Percentiles rank a stretch among this genome's conserved stretches.
Conservation (phyloP, 2,888 invertebrate species). For the Hyalella azteca region DNA sequence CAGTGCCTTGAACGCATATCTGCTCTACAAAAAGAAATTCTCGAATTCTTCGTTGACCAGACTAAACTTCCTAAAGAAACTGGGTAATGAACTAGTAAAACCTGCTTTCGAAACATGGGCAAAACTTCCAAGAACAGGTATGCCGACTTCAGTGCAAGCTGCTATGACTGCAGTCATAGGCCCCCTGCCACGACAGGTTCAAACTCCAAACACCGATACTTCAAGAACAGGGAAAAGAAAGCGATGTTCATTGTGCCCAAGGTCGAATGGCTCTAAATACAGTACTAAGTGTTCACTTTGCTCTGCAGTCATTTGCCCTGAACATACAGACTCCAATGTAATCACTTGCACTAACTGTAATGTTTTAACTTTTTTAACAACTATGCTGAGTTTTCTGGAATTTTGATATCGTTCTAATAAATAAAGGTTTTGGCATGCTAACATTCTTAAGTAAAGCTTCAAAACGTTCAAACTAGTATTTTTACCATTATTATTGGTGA, state of each 20-base stretch:
- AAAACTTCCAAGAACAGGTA: conserved; percentile 28
- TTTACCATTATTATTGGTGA: not conserved
- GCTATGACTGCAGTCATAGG: conserved; percentile 25
- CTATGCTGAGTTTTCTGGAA: not conserved
- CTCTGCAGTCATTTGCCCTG: conserved; percentile 29
- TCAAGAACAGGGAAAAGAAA: conserved; percentile 33
- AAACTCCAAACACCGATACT: not conserved
- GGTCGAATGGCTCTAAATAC: conserved; percentile 13
- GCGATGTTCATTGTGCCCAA: conserved; percentile 21
- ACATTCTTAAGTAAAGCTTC: too few species aligned
- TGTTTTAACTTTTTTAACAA: conserved; percentile 14
- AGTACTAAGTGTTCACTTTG: conserved; percentile 28
- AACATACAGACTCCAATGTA: conserved; percentile 35
- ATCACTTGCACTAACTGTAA: not conserved
- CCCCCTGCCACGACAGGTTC: conserved; percentile 27
- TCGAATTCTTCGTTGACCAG: conserved; percentile 8
- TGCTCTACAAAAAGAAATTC: conserved; percentile 17
- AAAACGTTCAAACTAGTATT: too few species aligned
- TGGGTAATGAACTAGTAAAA: conserved; percentile 23
- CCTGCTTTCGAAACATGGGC: conserved; percentile 16
- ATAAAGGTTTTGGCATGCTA: not conserved
- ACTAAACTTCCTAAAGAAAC: conserved; percentile 15
- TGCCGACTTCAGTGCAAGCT: conserved; percentile 10
- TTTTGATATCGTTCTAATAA: not conserved
- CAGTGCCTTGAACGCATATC: conserved; percentile 8